Percentiles rank a stretch among this genome's conserved stretches.
phyloP scores from a whole-genome alignment of 2,888 invertebrate genomes.

The Oscheius sp. region DNA sequence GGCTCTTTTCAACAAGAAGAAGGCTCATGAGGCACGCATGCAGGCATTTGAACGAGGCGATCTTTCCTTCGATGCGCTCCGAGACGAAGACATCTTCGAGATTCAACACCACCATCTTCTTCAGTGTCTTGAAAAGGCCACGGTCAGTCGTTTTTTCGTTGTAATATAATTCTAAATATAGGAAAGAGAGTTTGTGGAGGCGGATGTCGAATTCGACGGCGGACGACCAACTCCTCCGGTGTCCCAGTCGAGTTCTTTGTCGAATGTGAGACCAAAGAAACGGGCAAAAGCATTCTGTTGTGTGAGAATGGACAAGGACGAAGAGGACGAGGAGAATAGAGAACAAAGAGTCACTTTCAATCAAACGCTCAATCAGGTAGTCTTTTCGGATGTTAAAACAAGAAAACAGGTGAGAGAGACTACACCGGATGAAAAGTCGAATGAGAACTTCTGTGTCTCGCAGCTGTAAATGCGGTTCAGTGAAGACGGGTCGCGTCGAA shows the following conservation, averaged over 20 bases:
- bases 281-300: slow-evolving; percentile 39
- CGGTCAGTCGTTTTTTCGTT: slow-evolving; percentile 74
- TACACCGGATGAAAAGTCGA: slow-evolving; percentile 25
- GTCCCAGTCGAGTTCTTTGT: slow-evolving; percentile 45
- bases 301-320: slow-evolving; percentile 21
- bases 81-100: slow-evolving; percentile 97
- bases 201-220: slow-evolving; percentile 66
- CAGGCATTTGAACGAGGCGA: slow-evolving; percentile 79
- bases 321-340: slow-evolving; percentile 54
- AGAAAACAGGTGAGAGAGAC: slow-evolving; percentile 29
- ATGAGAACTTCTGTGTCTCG: slow-evolving; percentile 34
- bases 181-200: slow-evolving; percentile 70
- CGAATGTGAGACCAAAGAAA: slow-evolving; percentile 40
- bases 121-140: slow-evolving; percentile 96
- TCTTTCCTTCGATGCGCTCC: slow-evolving; percentile 80
- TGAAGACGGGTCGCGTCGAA: slow-evolving; percentile 16
- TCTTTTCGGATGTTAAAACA: background rate
- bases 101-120: slow-evolving; percentile 98
- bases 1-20: slow-evolving; percentile 97
- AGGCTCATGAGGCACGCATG: slow-evolving; percentile 93
- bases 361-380: slow-evolving; percentile 55
- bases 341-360: slow-evolving; percentile 59
- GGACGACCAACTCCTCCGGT: slow-evolving; percentile 65
- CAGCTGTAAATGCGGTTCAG: slow-evolving; percentile 10
- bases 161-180: slow-evolving; percentile 21